Conservation (phyloP, 2,888 invertebrate species). For the Callyntrura sp. region DNA sequence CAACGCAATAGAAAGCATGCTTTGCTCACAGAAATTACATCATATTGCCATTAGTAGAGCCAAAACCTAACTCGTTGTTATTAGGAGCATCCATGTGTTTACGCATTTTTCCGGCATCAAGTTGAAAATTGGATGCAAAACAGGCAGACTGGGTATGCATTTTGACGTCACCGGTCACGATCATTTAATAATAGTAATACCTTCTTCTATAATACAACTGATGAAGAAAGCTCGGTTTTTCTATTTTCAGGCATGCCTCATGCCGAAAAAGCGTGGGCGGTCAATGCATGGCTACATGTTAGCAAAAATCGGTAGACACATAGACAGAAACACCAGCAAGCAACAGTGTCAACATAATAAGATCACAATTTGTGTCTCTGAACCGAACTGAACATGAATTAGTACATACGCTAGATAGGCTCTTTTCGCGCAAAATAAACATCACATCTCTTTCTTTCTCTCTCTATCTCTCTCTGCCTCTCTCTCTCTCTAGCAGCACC, state of each 20-base stretch:
- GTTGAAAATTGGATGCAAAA: constrained; percentile 56
- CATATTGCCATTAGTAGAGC: background rate
- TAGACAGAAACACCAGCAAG: background rate
- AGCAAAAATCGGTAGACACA: background rate
- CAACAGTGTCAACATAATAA: background rate
- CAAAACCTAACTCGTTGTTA: background rate
- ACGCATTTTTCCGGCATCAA: constrained; percentile 70
- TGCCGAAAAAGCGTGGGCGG: constrained; percentile 83
- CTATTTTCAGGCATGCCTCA: constrained; percentile 84
- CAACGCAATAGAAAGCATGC: background rate
- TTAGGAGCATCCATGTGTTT: constrained; percentile 63
- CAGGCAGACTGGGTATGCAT: constrained; percentile 57
- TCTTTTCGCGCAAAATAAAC: constrained; percentile 17
- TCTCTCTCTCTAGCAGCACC: background rate
- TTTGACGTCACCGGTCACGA: constrained; percentile 73
- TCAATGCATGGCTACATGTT: constrained; percentile 17
- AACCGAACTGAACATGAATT: background rate
- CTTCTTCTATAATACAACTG: constrained; percentile 10
- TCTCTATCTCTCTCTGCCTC: background rate
- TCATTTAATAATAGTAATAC: constrained; percentile 2
- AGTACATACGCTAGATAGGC: constrained; percentile 10
- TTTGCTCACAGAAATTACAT: background rate
- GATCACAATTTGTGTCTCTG: background rate
- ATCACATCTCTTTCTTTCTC: background rate
- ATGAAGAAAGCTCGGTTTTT: constrained; percentile 54